A percentile compares a stretch with the other conserved stretches of the same genome.
Conservation (phyloP, 2,888 invertebrate genomes). For the Altica lythri region DNA sequence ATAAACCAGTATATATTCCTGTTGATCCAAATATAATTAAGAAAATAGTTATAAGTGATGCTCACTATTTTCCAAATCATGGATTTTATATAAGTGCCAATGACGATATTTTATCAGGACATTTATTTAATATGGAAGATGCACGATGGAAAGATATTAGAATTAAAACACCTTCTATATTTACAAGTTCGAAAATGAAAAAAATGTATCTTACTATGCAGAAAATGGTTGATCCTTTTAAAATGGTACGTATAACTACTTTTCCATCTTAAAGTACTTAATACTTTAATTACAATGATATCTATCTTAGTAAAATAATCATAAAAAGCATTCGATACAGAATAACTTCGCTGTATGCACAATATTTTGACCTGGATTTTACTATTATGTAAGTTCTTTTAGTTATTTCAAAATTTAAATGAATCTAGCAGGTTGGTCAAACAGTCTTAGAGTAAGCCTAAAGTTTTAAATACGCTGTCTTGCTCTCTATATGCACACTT, state of each 20-base stretch:
- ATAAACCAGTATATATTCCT: constrained; percentile 46
- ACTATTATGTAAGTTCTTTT: too few relatives aligned
- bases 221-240: constrained; percentile 28
- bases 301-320: too few relatives aligned
- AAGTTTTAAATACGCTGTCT: too few relatives aligned
- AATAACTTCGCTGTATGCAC: too few relatives aligned
- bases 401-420: too few relatives aligned
- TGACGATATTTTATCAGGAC: constrained; percentile 54
- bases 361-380: too few relatives aligned
- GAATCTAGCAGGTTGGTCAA: too few relatives aligned
- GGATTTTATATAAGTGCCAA: constrained; percentile 35
- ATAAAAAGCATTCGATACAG: too few relatives aligned
- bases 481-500: too few relatives aligned
- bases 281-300: too few relatives aligned
- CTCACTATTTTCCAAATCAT: constrained; percentile 48
- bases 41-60: constrained; percentile 64
- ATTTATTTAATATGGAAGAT: constrained; percentile 56
- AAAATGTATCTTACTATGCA: constrained; percentile 48
- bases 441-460: too few relatives aligned
- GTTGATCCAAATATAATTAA: constrained; percentile 46
- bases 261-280: too few relatives aligned
- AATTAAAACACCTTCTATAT: constrained; percentile 39
- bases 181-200: constrained; percentile 53
- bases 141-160: constrained; percentile 53
- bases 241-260: constrained; percentile 8